A percentile compares a stretch with the other conserved stretches of the same genome.
phyloP scores from a whole-genome alignment of 2,113 vertebrate species.

The Ibidorhyncha struthersii region DNA sequence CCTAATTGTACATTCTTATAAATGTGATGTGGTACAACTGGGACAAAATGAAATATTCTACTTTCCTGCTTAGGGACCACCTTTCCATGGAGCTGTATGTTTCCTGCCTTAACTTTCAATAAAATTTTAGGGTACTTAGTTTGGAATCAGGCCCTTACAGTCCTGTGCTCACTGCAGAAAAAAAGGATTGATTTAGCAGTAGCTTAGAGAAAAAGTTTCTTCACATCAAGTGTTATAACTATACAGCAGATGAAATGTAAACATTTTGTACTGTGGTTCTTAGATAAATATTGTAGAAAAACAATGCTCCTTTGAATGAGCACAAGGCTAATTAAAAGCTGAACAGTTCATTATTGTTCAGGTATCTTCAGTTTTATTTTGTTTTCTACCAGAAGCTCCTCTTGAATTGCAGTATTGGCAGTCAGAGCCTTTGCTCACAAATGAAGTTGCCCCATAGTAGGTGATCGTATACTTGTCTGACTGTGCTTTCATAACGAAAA shows the following conservation, averaged over 20 bases:
- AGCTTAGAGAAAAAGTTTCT: background rate
- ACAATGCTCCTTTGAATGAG: background rate
- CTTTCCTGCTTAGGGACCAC: background rate
- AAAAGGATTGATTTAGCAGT: background rate
- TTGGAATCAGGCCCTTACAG: background rate
- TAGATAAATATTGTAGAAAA: background rate
- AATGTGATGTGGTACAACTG: background rate
- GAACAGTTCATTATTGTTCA: background rate
- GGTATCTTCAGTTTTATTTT: background rate
- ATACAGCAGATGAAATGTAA: background rate
- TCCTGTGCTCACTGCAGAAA: background rate
- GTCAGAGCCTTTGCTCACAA: background rate
- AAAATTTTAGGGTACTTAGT: background rate
- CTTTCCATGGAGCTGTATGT: background rate
- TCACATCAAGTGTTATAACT: background rate
- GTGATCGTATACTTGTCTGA: background rate
- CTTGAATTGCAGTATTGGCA: background rate
- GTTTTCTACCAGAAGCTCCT: background rate
- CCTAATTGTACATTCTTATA: background rate
- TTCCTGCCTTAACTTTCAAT: background rate
- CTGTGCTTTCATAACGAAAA: background rate
- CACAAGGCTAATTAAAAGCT: background rate
- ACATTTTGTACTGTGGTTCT: background rate
- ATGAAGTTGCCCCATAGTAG: rapidly evolving
- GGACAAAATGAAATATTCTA: background rate